phyloP scores from a whole-genome alignment of 1,140 invertebrate species.

The Antheraea mylitta region DNA sequence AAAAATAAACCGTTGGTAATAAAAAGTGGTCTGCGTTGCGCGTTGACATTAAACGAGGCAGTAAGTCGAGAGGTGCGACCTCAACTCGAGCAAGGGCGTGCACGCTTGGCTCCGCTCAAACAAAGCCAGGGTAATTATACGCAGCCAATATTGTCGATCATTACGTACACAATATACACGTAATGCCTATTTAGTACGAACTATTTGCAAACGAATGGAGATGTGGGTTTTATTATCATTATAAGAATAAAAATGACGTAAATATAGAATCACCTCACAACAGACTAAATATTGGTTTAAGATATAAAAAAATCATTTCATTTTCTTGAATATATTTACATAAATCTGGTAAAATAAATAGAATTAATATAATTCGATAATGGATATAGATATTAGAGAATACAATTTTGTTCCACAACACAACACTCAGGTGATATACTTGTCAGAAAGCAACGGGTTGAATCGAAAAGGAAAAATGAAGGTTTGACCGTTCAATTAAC shows the following conservation, averaged over 20 bases:
- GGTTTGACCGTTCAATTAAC: no score
- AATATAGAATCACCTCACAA: no score
- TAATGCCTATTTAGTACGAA: slow-evolving; percentile 11
- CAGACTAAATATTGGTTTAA: no score
- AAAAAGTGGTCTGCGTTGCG: slow-evolving; percentile 35
- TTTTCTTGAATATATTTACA: no score
- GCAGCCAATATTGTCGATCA: slow-evolving; percentile 8
- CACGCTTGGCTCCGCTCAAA: slow-evolving; percentile 11
- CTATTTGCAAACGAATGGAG: neutral
- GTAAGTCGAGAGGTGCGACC: slow-evolving; percentile 31
- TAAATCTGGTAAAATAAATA: no score
- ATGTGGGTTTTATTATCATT: neutral
- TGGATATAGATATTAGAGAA: no score
- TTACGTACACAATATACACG: slow-evolving; percentile 20
- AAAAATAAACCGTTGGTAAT: slow-evolving; percentile 23
- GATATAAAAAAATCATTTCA: no score
- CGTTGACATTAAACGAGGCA: slow-evolving; percentile 39
- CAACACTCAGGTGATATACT: no score
- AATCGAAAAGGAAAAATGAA: no score
- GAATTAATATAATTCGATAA: no score
- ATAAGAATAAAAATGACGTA: neutral
- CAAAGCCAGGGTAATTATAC: slow-evolving; percentile 7
- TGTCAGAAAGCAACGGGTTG: no score
- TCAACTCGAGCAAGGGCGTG: slow-evolving; percentile 34
- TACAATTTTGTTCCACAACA: no score